A percentile compares a stretch with the other conserved stretches of the same genome.
Evolutionary conservation across 1,140 invertebrate species (phyloP).

Genomic region (Triops cancriformis): DNA sequence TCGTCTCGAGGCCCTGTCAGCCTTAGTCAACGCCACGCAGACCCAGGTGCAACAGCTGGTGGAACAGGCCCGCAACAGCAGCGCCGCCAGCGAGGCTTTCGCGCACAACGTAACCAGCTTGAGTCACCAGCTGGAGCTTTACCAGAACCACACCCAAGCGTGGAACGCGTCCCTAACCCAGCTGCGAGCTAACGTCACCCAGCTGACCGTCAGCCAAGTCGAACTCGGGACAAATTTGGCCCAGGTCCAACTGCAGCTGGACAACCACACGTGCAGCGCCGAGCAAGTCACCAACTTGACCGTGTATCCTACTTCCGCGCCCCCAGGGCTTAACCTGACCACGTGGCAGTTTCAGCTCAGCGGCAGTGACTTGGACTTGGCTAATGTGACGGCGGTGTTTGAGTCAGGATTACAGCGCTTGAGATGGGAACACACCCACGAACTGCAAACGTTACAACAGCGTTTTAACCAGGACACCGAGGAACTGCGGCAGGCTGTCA

Average conservation of each 20-base stretch:
- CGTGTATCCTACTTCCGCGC: background rate
- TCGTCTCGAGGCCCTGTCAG: background rate
- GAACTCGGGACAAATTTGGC: background rate
- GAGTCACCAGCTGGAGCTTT: background rate
- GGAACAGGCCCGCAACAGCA: background rate
- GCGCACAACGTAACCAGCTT: background rate
- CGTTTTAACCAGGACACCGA: background rate
- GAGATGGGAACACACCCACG: background rate
- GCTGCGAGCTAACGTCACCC: background rate
- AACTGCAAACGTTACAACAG: background rate
- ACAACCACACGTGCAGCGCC: background rate
- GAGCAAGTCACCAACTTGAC: background rate
- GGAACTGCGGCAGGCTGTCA: slow-evolving; percentile 9
- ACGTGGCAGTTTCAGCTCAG: background rate
- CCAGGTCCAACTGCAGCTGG: background rate
- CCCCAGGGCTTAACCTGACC: background rate
- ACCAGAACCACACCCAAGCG: slow-evolving; percentile 13
- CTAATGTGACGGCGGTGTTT: background rate
- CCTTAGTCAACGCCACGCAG: slow-evolving; percentile 18
- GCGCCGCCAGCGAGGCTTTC: background rate
- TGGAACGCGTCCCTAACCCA: background rate
- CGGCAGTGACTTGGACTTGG: background rate
- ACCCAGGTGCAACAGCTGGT: slow-evolving; percentile 16
- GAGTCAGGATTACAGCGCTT: background rate
- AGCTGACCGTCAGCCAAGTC: background rate